A percentile compares a stretch with the other conserved stretches of the same genome.
Evolutionary conservation across 30 jellyfish, hydroid and myxozoan species (phyloP).

Genomic region (Cassiopea andromeda): DNA sequence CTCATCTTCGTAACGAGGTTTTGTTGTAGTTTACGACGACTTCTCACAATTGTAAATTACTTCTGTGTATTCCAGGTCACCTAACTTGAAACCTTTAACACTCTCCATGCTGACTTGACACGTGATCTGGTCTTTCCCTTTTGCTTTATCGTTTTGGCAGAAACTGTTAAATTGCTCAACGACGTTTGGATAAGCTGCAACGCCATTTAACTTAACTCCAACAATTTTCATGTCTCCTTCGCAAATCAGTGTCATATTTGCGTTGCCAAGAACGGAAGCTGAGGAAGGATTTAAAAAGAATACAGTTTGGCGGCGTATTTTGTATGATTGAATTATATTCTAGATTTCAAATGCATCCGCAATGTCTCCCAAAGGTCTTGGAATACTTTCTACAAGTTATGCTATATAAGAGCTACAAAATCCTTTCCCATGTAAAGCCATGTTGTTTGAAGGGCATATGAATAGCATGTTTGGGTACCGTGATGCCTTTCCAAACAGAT

Average conservation of each 20-base stretch:
- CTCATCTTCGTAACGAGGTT: neutral
- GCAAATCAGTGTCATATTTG: slow-evolving; percentile 37
- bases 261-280: slow-evolving; percentile 47
- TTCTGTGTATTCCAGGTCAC: slow-evolving; percentile 13
- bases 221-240: slow-evolving; percentile 28
- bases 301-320: neutral
- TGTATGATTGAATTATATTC: too few relatives aligned
- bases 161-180: slow-evolving; percentile 5
- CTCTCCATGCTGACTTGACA: slow-evolving; percentile 38
- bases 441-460: too few relatives aligned
- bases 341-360: too few relatives aligned
- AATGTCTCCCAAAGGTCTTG: too few relatives aligned
- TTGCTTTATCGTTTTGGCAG: neutral
- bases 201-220: slow-evolving; percentile 14
- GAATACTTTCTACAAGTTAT: too few relatives aligned
- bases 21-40: neutral
- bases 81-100: neutral
- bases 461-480: too few relatives aligned
- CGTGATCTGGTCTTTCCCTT: neutral
- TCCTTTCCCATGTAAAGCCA: too few relatives aligned
- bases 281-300: neutral
- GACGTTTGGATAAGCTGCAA: neutral
- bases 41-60: slow-evolving; percentile 51
- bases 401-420: too few relatives aligned
- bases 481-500: too few relatives aligned